Evolutionary conservation across 2,888 invertebrate species (phyloP), one percentile per base, ranked within the genome.

Genomic region (Leucania comma): DNA sequence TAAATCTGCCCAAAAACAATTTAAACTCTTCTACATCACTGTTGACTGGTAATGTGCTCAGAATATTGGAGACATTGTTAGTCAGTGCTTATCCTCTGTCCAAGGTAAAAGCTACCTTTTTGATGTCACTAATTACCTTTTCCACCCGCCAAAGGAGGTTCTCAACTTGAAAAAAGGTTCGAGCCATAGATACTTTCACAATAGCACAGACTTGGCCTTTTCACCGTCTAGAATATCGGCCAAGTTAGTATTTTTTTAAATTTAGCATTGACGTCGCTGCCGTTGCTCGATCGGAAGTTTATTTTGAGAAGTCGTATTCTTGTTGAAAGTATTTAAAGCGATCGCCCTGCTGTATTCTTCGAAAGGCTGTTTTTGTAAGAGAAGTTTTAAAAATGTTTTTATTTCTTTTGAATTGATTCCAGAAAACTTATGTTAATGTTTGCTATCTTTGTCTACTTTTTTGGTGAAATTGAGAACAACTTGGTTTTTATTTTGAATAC

Each of bases 201-300:
- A 78, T 65, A 50, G 53, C 56, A 29, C 29, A 38, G 14, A 74
- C 17, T 56, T 53, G 59, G 70, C 63, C 65, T 57, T 76, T 72
- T 63, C 58, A 63, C 48, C 58, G 60, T 54, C 53, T 61, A 57
- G 68, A 66, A 72, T 69, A 67, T 65, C 57, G 66, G 46, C 42
- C 54, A 75, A 80, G 62, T 78, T 75, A 32, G 69, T 78, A 67
- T 74, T 72, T 72, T 78, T 83, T 72, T 84, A 78, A 80, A 78
- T 84, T 80, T 72, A 72, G 29, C 68, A 78, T 65, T 57, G 80
- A 75, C 63, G 68, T 75, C 64, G 73, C 72, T 70, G 59, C 63
- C 42, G 48, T 48, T 67, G 60, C 53, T 70, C 48, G 63, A 66
- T 56, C 54, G 38, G 29, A 80, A 80, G 69, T 75, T 79, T 68